phyloP scores from a whole-genome alignment of 35 echinoderm and acorn worm species.

The Anneissia japonica region DNA sequence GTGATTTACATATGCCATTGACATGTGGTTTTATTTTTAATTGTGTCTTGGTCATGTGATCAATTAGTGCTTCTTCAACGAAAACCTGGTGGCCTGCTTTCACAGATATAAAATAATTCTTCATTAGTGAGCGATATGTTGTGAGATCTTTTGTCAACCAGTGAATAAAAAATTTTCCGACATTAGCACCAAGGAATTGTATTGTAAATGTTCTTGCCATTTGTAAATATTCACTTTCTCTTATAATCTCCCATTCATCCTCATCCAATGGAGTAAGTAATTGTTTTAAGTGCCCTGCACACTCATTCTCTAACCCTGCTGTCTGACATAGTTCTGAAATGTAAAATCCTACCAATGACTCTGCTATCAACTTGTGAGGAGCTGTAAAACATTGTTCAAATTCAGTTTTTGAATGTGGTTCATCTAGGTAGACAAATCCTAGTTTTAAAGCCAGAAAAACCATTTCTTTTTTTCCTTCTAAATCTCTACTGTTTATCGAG shows the following conservation, averaged over 20 bases:
- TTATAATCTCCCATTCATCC: neutral
- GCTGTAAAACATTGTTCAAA: neutral
- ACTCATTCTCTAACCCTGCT: neutral
- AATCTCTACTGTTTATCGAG: neutral
- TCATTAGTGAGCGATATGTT: neutral
- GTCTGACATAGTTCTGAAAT: neutral
- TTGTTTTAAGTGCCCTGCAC: neutral
- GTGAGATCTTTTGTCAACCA: neutral
- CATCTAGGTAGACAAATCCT: neutral
- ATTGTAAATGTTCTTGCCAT: neutral
- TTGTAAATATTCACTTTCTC: neutral
- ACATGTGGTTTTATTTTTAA: neutral
- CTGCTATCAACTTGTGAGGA: neutral
- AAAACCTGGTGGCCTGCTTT: neutral
- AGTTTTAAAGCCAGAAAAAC: neutral
- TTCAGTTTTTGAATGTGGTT: neutral
- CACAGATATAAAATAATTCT: neutral
- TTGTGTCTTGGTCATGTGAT: neutral
- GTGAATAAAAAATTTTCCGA: neutral
- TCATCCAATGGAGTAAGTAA: neutral
- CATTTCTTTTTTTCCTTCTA: neutral
- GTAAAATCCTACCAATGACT: neutral
- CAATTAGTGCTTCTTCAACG: neutral
- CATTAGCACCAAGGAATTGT: neutral
- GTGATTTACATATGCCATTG: neutral